Conservation (phyloP, 2,113 vertebrate genomes). For the Axis porcinus region DNA sequence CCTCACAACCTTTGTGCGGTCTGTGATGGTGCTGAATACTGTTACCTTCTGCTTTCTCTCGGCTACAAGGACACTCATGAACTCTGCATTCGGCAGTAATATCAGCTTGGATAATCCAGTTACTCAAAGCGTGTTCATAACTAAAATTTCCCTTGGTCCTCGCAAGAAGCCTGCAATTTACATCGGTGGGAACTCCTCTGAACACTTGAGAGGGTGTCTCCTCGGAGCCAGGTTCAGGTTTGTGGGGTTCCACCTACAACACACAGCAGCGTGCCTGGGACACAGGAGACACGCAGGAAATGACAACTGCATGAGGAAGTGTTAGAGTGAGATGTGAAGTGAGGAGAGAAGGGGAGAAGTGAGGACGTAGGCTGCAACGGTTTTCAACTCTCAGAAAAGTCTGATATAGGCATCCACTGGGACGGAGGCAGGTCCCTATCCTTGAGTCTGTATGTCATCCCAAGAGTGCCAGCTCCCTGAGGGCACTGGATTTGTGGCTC, state of each 20-base stretch:
- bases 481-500: neutral
- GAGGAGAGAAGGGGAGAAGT: neutral
- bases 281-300: neutral
- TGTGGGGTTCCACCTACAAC: neutral
- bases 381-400: neutral
- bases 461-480: neutral
- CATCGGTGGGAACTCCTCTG: neutral
- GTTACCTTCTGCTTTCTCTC: neutral
- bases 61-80: neutral
- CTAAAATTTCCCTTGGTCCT: neutral
- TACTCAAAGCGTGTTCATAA: neutral
- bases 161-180: neutral
- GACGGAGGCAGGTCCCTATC: neutral
- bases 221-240: neutral
- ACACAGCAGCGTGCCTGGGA: fast-evolving
- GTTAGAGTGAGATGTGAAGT: neutral
- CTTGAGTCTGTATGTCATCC: fast-evolving
- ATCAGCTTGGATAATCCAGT: neutral
- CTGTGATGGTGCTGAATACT: neutral
- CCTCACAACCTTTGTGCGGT: neutral
- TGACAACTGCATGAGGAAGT: neutral
- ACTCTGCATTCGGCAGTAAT: neutral
- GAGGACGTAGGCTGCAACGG: neutral
- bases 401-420: neutral
- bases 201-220: neutral